phyloP scores from a whole-genome alignment of 2,113 vertebrate genomes.

The Phalacrocorax brasilianus region DNA sequence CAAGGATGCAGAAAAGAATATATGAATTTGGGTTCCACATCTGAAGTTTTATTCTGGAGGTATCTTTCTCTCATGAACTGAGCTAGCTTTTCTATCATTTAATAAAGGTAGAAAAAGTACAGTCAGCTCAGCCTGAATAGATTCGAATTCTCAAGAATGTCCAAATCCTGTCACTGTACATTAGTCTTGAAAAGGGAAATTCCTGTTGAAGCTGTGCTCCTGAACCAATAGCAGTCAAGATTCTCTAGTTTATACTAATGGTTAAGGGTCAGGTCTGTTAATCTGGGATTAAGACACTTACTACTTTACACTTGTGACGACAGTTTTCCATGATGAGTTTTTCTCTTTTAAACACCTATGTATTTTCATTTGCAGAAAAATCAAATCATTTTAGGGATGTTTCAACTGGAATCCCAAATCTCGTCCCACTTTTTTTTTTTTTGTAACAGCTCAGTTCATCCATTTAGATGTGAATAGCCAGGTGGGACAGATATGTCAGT shows the following conservation, averaged over 20 bases:
- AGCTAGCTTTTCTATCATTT: neutral
- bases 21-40: neutral
- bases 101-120: neutral
- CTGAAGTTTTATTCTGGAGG: neutral
- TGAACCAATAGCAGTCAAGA: neutral
- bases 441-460: neutral
- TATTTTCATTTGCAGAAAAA: neutral
- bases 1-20: neutral
- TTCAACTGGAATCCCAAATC: neutral
- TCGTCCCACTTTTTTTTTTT: neutral
- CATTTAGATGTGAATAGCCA: constrained; percentile 48
- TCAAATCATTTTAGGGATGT: neutral
- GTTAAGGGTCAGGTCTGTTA: neutral
- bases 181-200: neutral
- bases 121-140: neutral
- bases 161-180: neutral
- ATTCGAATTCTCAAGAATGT: neutral
- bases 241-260: neutral
- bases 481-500: constrained; percentile 49
- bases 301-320: neutral
- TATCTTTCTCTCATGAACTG: neutral
- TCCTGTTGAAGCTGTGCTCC: neutral
- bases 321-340: neutral
- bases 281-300: accelerated
- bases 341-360: neutral